Evolutionary conservation across 2,797 vertebrate genomes (phyloP), one percentile per base, ranked within the genome.

Genomic region (Acrossocheilus wenchowensis): DNA sequence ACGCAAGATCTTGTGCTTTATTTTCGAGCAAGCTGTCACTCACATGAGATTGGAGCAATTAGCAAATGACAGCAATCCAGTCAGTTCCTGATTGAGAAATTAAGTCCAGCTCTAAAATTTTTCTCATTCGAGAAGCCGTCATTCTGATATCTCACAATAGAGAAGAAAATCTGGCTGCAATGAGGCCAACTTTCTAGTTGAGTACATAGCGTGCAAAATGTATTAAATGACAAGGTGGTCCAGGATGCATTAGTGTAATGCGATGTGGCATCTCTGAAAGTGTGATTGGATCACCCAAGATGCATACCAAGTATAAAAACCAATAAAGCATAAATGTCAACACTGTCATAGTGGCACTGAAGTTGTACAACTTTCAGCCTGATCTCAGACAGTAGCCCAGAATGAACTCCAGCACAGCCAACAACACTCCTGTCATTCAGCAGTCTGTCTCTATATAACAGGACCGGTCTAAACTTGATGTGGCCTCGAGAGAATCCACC

Each of bases 401-500:
- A 45, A 64, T 23, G 26, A 87, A 74, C 50, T 57, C 34, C 30
- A 66, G 78, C 80, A 87, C 83, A 54, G 62, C 75, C 78, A 26
- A 64, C 36, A 81, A 48, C 45, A 36, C 83, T 57, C 66, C 11
- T 9, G 26, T 78, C 39, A 15, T 86, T 89, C 88, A 89, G 87
- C 1, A 73, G 86, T 86, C 88, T 87, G 73, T 84, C 91, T 93
- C 91, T 93, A 89, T 88, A 82, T 81, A 92, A 88, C 60, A 50
- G 62, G 62, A 64, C 17, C 17, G 79, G 41, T 50, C 78, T 66
- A 45, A 50, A 21, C 60, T 81, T 69, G 21, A 60, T 84, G 30
- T 74, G 84, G n/a, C 41, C 48, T 36, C 8, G 36, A 78, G 86
- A 92, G 64, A 93, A 93, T 93, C 93, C 89, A 93, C 93, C 93